Base-by-base conservation (phyloP, 2,797 vertebrate species). In the Bovichtus variegatus region DNA sequence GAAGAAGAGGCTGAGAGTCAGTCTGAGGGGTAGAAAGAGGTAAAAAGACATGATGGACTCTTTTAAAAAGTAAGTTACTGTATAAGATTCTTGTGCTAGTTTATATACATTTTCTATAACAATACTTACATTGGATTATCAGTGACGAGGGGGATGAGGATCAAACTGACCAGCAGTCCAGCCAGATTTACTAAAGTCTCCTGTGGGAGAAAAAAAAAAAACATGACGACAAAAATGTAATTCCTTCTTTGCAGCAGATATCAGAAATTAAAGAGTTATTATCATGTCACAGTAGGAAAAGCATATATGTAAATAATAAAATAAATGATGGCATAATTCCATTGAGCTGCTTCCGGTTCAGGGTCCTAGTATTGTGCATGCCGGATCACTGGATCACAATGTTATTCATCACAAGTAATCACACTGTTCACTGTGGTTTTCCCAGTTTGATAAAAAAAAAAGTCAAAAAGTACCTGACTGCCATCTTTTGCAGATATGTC, bases 401-500 rank as follows among this genome's bases (percentile, higher is more conserved):
- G 31, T 34, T 34, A 34, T 29, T 23, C n/a, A 34, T 43, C 38
- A 41, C n/a, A 60, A 8, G 38, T 38, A 19, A 65, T 34, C 31
- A 31, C 40, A 23, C 9, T 16, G 55, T n/a, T 72, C 50, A 25
- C 6, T 2, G 2, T 2, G 2, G 4, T 25, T 46, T 18, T 6
- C 4, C 4, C 27, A 23, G 31, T 15, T 15, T 47, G 23, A 47
- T 38, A 21, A 47, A 51, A 29, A 40, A 21, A 15, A 31, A 53
- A 7, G 4, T 41, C n/a, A 1, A 15, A 21, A 25, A n/a, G 51
- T 84, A 97, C 97, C 96, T 98, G 97, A 88, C 97, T 98, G 63
- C 97, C 95, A 3, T 98, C 97, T 92, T 98, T 98, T 74, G 97
- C 97, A 2, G 97, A 96, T 53, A 98, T 96, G n/a, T 98, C 97